Evolutionary conservation across 2,888 invertebrate genomes (phyloP), one percentile per base, ranked within the genome.

Genomic region (Drosophila sordidula): DNA sequence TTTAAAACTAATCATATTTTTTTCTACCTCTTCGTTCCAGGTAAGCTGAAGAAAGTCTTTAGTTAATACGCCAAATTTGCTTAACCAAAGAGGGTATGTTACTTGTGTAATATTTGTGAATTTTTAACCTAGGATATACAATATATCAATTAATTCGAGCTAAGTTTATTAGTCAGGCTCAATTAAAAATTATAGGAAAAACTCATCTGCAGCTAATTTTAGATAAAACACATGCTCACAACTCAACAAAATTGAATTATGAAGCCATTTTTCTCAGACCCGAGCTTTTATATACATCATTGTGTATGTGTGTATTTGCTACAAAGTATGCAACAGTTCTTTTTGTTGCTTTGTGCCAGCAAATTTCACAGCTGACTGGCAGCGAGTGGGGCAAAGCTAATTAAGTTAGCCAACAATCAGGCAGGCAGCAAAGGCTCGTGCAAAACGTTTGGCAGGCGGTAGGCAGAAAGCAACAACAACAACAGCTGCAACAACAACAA

Each of bases 381-480:
- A 45, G 42, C 29, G 42, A 51, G 54, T 34, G 63, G 22, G 52
- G 44, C 57, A 67, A 67, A 57, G 80, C 70, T 87, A 87, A 85
- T 87, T 84, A 70, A 76, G 74, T 83, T 83, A 80, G 81, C 58
- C 68, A 81, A 75, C 85, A 84, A 82, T 87, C 71, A 82, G 29
- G 29, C 29, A 29, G 52, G 71, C 56, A 54, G 50, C 39, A 73
- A 77, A 73, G 56, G 64, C 44, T 39, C 9, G 32, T 18, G 26
- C 26, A 44, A 38, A 71, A 62, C 29, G 71, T 45, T 46, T 41
- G 34, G 34, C 42, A 52, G 55, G 39, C 44, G 46, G 52, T 50
- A 61, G 59, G 49, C 52, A 47, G 9, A 34, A 41, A 3, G 14
- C 32, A 38, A 11, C 14, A 50, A 29, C n/a, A n/a, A n/a, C 50